Evolutionary conservation across 2,113 vertebrate genomes (phyloP).

Genomic region (Gavialis gangeticus): DNA sequence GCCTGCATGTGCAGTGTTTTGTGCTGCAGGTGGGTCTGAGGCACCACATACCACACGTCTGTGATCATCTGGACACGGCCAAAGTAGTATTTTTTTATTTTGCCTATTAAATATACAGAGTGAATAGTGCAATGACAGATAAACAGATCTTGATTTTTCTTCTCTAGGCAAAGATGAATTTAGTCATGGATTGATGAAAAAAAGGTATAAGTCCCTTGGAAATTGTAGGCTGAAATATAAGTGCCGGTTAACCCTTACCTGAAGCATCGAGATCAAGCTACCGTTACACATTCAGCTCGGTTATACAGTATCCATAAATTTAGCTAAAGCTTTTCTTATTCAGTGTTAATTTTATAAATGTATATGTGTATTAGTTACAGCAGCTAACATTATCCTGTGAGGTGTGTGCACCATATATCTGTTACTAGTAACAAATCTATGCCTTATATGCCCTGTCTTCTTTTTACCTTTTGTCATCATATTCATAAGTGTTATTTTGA

Average conservation of each 20-base stretch:
- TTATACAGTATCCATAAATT: neutral
- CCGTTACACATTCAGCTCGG: neutral
- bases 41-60: too few species aligned
- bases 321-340: neutral
- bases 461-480: constrained; percentile 68
- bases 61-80: too few species aligned
- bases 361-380: neutral
- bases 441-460: constrained; percentile 46
- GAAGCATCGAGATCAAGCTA: neutral
- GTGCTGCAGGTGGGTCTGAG: too few species aligned
- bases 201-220: neutral
- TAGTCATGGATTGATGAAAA: neutral
- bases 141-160: neutral
- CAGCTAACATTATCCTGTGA: constrained; percentile 19
- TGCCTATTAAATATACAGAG: neutral
- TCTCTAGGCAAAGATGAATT: neutral
- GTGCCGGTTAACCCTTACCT: neutral
- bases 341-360: neutral
- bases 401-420: constrained; percentile 3
- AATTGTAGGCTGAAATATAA: neutral
- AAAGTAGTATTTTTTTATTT: neutral
- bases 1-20: too few species aligned
- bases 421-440: constrained; percentile 24
- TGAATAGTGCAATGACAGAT: neutral
- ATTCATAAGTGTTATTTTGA: constrained; percentile 65